Evolutionary conservation across 2,888 invertebrate species (phyloP), one percentile per base, ranked within the genome.

Genomic region (Mactromeris polynyma): DNA sequence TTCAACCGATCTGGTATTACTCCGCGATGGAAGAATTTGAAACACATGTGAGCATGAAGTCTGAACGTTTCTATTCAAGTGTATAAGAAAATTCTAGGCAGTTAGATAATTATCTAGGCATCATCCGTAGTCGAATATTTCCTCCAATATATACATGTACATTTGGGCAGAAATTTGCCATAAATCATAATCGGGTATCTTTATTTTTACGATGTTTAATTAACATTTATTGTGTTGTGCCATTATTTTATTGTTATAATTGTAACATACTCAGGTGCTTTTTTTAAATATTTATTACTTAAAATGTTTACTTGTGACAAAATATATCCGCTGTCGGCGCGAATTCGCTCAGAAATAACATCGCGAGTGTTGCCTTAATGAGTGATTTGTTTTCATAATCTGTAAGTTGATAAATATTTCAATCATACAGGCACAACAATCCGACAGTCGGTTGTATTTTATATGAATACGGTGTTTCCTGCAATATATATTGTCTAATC

Each of bases 1-100:
- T 42, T 54, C 77, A 54, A 31, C 54, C 38, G 84, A 84, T 84
- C 73, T 73, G 73, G 73, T 19, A 73, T 36, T 33, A 36, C 73
- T 73, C 36, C 33, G 36, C 19, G 11, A 11, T 33, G 19, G 73
- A 36, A 36, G 73, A 36, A 73, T 73, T 36, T 73, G 19, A 73
- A 73, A 73, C 73, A 73, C 73, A 73, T 73, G 73, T 73, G 73
- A 73, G 73, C 36, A 36, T 33, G 36, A 33, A 33, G 73, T 73
- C 73, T 73, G 73, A 73, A 11, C 73, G 73, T 19, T 73, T 73
- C 73, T 33, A 73, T 73, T 33, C 73, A 73, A 2, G 73, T 73
- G 36, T 73, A 36, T 33, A 73, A 33, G 33, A 19, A 17, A 33
- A n/a, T 58, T 58, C 33, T 73, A 73, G 6, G 31, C 17, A 0